Evolutionary conservation across 2,797 vertebrate species (phyloP).

Genomic region (Rhincodon typus): DNA sequence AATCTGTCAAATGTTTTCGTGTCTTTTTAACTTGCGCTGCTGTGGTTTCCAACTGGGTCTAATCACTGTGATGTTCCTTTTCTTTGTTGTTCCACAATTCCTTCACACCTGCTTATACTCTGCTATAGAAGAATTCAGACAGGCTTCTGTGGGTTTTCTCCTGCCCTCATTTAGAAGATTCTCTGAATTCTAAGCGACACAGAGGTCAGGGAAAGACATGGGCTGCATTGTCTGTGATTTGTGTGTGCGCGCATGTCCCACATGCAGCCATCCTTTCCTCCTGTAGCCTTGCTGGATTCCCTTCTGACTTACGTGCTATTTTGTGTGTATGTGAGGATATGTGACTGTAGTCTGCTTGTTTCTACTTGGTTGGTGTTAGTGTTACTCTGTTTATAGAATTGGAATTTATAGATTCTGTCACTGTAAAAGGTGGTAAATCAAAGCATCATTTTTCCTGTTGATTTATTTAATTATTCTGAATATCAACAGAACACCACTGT

Average conservation of each 20-base stretch:
- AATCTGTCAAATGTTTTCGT: constrained; percentile 47
- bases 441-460: neutral
- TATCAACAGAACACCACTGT: neutral
- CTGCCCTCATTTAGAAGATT: constrained; percentile 31
- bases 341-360: constrained; percentile 31
- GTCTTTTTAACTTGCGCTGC: constrained; percentile 48
- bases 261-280: constrained; percentile 26
- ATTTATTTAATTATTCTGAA: neutral
- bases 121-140: constrained; percentile 24
- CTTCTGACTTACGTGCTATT: constrained; percentile 33
- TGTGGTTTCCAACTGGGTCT: constrained; percentile 54
- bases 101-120: constrained; percentile 55
- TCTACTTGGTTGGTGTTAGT: neutral
- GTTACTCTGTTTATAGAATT: rapidly evolving
- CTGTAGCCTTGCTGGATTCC: constrained; percentile 20
- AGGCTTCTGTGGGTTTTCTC: constrained; percentile 27
- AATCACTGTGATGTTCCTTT: constrained; percentile 47
- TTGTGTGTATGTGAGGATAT: constrained; percentile 34
- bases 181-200: constrained; percentile 46
- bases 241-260: neutral
- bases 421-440: neutral
- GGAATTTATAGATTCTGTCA: neutral
- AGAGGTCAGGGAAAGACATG: constrained; percentile 39
- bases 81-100: constrained; percentile 51
- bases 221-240: constrained; percentile 38